Evolutionary conservation across 2,888 invertebrate genomes (phyloP), one percentile per base, ranked within the genome.

Genomic region (Aleiodes alternator): DNA sequence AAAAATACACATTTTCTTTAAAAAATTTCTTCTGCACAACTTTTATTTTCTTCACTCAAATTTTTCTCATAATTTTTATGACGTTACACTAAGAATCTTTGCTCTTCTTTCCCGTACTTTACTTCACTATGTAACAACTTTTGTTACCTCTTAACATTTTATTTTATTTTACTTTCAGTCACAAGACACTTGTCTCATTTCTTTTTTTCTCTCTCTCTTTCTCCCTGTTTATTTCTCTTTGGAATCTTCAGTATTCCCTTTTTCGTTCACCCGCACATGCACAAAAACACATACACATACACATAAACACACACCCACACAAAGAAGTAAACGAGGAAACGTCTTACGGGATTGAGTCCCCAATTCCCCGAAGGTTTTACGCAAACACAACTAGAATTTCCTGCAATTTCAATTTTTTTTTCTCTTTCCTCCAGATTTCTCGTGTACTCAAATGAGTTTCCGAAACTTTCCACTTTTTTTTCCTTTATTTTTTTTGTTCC

Each of bases 211-310:
- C 2, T 23, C 23, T 23, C 23, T 23, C 23, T 23, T 23, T 23
- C 57, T 23, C 66, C 43, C 50, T 68, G 59, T 69, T 59, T 59
- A 53, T 68, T 76, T 61, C 38, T 43, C 14, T 29, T 43, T 48
- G 64, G 43, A 3, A 64, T 64, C 43, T 23, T 64, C 64, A 64
- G 16, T 55, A 12, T 43, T 70, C 14, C 53, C 14, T 48, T 70
- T 6, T 48, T 31, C 16, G 23, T 43, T 16, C 64, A 48, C 64
- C 23, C 14, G 11, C 43, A 43, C 34, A 34, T 34, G 34, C 34
- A 34, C 34, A 34, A 34, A 34, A 4, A 34, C 34, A 34, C 34
- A 34, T 34, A 34, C 43, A 43, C 43, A 43, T 43, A 43, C 43
- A 43, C 11, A 43, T 9, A 43, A 3, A 43, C 43, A 43, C 43